phyloP scores from a whole-genome alignment of 2,113 vertebrate genomes.

The Cheirogaleus medius region DNA sequence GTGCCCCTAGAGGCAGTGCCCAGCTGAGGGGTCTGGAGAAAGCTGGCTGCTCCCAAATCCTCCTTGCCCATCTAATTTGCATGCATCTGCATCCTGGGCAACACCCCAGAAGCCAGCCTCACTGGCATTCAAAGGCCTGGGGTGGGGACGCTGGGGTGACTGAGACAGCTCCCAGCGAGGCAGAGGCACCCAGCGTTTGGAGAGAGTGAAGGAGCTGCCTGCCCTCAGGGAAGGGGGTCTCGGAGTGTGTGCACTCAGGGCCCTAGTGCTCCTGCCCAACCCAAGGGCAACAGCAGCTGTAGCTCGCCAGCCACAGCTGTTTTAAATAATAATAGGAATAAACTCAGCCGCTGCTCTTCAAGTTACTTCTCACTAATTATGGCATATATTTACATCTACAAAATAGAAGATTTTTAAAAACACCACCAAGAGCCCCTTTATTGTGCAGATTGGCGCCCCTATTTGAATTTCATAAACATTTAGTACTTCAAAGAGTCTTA shows the following conservation, averaged over 20 bases:
- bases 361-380: constrained; percentile 87
- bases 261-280: constrained; percentile 75
- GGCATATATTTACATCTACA: constrained; percentile 90
- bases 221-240: neutral
- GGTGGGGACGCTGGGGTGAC: neutral
- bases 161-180: neutral
- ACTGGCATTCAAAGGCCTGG: neutral
- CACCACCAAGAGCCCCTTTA: constrained; percentile 87
- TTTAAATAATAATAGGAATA: constrained; percentile 88
- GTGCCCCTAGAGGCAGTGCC: neutral
- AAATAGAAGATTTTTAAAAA: constrained; percentile 84
- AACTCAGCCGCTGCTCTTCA: constrained; percentile 81
- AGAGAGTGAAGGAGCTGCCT: neutral
- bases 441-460: constrained; percentile 93
- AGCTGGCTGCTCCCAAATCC: constrained; percentile 19
- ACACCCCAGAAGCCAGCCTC: neutral
- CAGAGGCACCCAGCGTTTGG: neutral
- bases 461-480: constrained; percentile 98
- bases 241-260: constrained; percentile 71
- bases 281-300: constrained; percentile 80
- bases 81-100: constrained; percentile 75
- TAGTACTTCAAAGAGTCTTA: constrained; percentile 96
- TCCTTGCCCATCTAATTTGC: constrained; percentile 63
- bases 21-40: neutral
- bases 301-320: constrained; percentile 84